These are phyloP conservation scores for Cydia amplana DNA, from an alignment of 1,140 invertebrate genomes.

Conservation along the genomic window DNA sequence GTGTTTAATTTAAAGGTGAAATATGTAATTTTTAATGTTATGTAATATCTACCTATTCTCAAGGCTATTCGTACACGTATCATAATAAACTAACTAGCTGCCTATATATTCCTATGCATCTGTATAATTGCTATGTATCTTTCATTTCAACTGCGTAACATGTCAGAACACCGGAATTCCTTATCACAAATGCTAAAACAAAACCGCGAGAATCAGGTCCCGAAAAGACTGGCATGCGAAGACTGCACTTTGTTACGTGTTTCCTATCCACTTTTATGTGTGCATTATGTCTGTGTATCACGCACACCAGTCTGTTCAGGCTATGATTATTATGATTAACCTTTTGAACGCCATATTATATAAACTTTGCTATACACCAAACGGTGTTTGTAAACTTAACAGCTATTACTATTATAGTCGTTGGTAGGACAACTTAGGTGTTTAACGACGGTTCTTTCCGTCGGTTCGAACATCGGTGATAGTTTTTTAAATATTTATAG, in stretches of 20 bases:
- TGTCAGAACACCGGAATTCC: background rate
- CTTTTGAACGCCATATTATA: slow-evolving; percentile 1
- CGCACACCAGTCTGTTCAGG: background rate
- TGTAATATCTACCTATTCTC: too few relatives aligned
- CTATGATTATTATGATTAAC: background rate
- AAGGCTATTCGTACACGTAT: too few relatives aligned
- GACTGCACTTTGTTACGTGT: background rate
- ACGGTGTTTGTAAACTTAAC: background rate
- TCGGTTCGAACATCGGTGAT: too few relatives aligned
- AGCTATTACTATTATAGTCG: background rate
- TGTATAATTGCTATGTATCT: background rate
- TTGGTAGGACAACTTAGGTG: background rate
- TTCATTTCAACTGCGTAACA: background rate
- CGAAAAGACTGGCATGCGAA: background rate
- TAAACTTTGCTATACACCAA: background rate
- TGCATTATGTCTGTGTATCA: background rate
- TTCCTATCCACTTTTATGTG: too few relatives aligned
- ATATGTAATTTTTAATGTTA: too few relatives aligned
- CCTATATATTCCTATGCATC: background rate
- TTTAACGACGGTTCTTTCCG: too few relatives aligned
- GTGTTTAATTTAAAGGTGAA: background rate
- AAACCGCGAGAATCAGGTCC: background rate
- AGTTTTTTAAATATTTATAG: too few relatives aligned
- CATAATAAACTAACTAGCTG: too few relatives aligned
- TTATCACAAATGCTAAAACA: slow-evolving; percentile 13